A percentile compares a stretch with the other conserved stretches of the same genome.
Conservation (phyloP, 2,797 vertebrate genomes). For the Notolabrus celidotus region DNA sequence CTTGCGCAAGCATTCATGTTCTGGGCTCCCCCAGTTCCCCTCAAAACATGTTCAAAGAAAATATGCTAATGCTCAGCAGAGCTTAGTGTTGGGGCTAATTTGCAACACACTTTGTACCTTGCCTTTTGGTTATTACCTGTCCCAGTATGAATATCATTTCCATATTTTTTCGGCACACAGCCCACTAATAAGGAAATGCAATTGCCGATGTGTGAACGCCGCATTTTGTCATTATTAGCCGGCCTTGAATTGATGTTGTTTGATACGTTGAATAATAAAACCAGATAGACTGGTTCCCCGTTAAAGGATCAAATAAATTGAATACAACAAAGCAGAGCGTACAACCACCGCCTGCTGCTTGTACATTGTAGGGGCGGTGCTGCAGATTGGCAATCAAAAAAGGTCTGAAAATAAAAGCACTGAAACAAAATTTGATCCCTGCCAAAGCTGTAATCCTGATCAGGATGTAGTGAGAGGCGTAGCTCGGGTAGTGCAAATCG, state of each 20-base stretch:
- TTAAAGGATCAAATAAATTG: constrained; percentile 71
- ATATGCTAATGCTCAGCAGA: constrained; percentile 62
- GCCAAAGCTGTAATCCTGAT: constrained; percentile 69
- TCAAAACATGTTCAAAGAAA: constrained; percentile 51
- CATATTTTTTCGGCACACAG: constrained; percentile 72
- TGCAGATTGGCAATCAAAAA: constrained; percentile 56
- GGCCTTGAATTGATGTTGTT: constrained; percentile 62
- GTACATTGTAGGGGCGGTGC: constrained; percentile 6
- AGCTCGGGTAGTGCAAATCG: constrained; percentile 54
- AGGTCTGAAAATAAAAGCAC: constrained; percentile 50
- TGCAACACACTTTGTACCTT: constrained; percentile 59
- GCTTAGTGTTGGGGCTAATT: constrained; percentile 64
- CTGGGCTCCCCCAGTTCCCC: neutral
- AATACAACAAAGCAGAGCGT: constrained; percentile 41
- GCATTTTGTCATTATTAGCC: constrained; percentile 65
- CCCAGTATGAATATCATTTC: constrained; percentile 72
- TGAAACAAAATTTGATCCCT: constrained; percentile 51
- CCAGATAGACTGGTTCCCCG: constrained; percentile 33
- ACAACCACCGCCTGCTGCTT: constrained; percentile 25
- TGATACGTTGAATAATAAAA: constrained; percentile 72
- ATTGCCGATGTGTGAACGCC: constrained; percentile 54
- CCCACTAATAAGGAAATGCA: constrained; percentile 64
- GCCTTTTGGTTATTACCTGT: constrained; percentile 70
- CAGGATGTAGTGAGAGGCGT: constrained; percentile 47
- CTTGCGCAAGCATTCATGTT: constrained; percentile 25